Evolutionary conservation across 2,797 vertebrate genomes (phyloP).

Genomic region (Sebastes matsubarae): DNA sequence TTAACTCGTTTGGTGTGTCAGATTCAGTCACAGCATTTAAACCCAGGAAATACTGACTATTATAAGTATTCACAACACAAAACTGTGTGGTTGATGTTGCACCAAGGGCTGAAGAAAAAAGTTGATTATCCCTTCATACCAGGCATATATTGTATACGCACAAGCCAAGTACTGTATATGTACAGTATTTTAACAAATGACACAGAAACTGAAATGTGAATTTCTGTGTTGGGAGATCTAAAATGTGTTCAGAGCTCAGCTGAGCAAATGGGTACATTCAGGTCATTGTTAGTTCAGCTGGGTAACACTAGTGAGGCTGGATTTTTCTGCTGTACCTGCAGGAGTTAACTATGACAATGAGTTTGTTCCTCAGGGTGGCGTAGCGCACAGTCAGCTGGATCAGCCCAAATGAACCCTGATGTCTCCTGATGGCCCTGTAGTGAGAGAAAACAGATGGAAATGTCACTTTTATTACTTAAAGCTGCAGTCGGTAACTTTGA

Average conservation of each 20-base stretch:
- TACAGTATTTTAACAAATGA: background rate
- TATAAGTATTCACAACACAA: background rate
- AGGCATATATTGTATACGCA: no score
- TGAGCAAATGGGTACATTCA: background rate
- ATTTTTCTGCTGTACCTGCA: slow-evolving; percentile 87
- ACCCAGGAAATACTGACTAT: background rate
- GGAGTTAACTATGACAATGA: slow-evolving; percentile 84
- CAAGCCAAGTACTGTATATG: background rate
- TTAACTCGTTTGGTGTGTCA: background rate
- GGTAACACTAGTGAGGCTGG: background rate
- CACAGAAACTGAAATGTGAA: background rate
- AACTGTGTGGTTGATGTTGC: background rate
- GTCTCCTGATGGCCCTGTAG: slow-evolving; percentile 78
- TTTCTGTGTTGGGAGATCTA: background rate
- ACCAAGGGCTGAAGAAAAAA: background rate
- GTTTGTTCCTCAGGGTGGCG: slow-evolving; percentile 85
- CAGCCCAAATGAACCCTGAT: slow-evolving; percentile 87
- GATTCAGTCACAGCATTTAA: background rate
- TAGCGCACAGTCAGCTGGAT: slow-evolving; percentile 90
- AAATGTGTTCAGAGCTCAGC: background rate
- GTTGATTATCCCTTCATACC: background rate
- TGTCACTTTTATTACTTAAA: background rate
- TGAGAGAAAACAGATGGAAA: background rate
- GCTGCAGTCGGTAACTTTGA: no score
- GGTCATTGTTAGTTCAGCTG: background rate